Conservation (phyloP, 1,140 invertebrate species). For the Aphis gossypii region DNA sequence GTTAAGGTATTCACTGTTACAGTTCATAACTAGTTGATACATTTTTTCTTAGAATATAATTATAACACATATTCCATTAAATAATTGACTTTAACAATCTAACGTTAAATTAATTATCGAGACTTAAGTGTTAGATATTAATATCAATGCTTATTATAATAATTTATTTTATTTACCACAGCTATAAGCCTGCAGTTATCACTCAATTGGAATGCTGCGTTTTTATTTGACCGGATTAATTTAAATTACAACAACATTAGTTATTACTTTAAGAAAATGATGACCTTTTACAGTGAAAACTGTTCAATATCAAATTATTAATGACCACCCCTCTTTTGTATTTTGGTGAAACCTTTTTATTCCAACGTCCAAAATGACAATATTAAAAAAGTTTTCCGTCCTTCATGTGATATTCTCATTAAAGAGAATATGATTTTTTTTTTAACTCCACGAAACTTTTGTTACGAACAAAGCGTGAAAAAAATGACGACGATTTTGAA, state of each 20-base stretch:
- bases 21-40: neutral
- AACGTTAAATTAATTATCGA: neutral
- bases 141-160: no score
- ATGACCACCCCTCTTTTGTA: neutral
- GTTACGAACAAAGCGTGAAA: constrained; percentile 30
- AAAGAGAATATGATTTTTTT: constrained; percentile 47
- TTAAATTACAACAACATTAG: neutral
- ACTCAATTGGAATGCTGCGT: neutral
- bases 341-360: neutral
- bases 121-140: neutral
- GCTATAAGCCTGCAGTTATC: no score
- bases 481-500: constrained; percentile 35
- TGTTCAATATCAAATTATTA: constrained; percentile 36
- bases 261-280: neutral
- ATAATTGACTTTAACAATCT: neutral
- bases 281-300: constrained; percentile 20
- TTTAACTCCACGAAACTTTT: neutral
- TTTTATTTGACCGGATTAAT: neutral
- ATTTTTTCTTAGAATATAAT: neutral
- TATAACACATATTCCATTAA: neutral
- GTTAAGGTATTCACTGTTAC: neutral
- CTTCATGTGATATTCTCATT: constrained; percentile 52
- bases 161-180: neutral
- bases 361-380: constrained; percentile 24
- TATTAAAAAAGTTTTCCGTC: constrained; percentile 55